Conservation (phyloP, 2,113 vertebrate genomes). For the Lota lota region DNA sequence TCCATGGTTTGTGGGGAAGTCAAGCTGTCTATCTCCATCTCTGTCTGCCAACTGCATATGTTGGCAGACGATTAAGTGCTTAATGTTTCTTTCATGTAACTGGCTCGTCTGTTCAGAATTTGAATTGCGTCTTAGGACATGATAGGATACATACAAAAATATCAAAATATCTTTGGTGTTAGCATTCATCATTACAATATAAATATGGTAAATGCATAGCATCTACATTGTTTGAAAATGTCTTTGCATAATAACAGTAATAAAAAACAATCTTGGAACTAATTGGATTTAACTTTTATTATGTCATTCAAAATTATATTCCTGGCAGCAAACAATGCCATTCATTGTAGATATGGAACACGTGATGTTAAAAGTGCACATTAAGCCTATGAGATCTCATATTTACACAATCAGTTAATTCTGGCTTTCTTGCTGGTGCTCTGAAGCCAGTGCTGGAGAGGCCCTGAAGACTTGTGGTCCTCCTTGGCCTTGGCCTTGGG, state of each 20-base stretch:
- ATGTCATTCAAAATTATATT: not conserved
- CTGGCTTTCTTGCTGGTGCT: conserved; percentile 60
- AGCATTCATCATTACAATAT: conserved; percentile 69
- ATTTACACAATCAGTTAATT: conserved; percentile 31
- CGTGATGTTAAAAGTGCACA: not conserved
- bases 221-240: conserved; percentile 75
- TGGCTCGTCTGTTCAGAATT: conserved; percentile 79
- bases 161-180: conserved; percentile 42
- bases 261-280: conserved; percentile 75
- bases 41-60: conserved; percentile 51
- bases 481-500: conserved; percentile 40
- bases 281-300: conserved; percentile 35
- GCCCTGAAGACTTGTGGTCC: conserved; percentile 64
- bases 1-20: conserved; percentile 43
- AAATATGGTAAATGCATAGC: conserved; percentile 72
- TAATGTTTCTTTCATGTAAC: conserved; percentile 84
- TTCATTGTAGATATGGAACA: not conserved
- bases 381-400: not conserved
- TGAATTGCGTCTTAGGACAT: conserved; percentile 60
- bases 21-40: conserved; percentile 58
- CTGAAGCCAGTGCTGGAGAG: conserved; percentile 66
- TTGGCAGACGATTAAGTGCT: conserved; percentile 78
- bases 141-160: conserved; percentile 54
- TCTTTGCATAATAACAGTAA: conserved; percentile 74
- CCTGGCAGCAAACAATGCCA: not conserved